Conservation (phyloP, 2,797 vertebrate genomes). For the Myoxocephalus aenaeus region DNA sequence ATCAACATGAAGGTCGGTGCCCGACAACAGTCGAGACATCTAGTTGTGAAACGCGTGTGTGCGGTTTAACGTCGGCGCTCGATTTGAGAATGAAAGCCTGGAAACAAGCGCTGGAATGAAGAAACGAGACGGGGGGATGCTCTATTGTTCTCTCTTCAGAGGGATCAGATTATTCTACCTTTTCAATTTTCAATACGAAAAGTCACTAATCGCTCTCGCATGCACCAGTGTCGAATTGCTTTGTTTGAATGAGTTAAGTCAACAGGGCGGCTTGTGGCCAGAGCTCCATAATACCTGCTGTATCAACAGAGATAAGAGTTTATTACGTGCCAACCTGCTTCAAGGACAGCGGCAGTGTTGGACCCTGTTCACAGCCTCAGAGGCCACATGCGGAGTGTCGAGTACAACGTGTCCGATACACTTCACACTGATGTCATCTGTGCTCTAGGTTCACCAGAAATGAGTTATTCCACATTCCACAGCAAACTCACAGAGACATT, state of each 20-base stretch:
- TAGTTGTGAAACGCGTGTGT: neutral
- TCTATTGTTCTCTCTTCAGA: neutral
- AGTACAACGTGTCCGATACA: neutral
- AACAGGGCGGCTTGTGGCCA: conserved; percentile 39
- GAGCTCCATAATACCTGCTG: conserved; percentile 32
- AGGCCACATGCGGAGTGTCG: neutral
- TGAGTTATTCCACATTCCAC: neutral
- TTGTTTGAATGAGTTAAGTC: conserved; percentile 55
- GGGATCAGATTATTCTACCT: neutral
- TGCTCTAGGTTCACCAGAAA: neutral
- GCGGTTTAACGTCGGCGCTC: neutral
- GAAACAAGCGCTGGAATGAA: neutral
- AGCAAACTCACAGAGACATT: neutral
- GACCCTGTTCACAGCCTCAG: neutral
- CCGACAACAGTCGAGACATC: neutral
- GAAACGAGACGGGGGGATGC: neutral
- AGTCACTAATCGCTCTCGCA: neutral
- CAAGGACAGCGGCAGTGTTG: conserved; percentile 22
- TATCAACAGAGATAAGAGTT: conserved; percentile 57
- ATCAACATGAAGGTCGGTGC: conserved; percentile 91
- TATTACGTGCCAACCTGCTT: conserved; percentile 21
- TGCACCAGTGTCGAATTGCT: conserved; percentile 16
- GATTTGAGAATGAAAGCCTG: conserved; percentile 1
- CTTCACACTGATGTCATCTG: neutral
- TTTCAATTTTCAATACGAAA: conserved; percentile 37